These are phyloP conservation scores for Drosophila lini DNA, from an alignment of 1,140 invertebrate genomes.

Conservation along the genomic window DNA sequence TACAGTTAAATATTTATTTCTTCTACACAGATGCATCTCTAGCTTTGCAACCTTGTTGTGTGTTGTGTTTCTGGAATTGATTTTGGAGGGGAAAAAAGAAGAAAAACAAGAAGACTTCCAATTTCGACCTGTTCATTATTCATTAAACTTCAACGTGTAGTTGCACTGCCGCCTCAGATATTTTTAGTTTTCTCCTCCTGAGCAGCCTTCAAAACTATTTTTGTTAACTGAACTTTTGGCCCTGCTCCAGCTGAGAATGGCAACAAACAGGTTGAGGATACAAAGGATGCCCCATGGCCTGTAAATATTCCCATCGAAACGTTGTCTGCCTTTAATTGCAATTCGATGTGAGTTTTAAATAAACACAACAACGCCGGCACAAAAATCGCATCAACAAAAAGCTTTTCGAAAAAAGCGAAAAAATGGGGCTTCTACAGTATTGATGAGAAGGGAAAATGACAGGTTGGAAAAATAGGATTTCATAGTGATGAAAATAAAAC, in stretches of 20 bases:
- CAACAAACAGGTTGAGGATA: constrained; percentile 4
- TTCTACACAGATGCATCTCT: not conserved
- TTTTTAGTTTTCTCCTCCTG: constrained; percentile 8
- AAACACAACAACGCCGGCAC: constrained; percentile 22
- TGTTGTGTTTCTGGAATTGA: not conserved
- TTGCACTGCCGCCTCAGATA: constrained; percentile 30
- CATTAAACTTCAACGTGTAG: constrained; percentile 55
- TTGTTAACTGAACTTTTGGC: constrained; percentile 61
- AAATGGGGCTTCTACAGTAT: constrained; percentile 1
- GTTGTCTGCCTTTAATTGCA: constrained; percentile 59
- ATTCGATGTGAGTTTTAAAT: constrained; percentile 57
- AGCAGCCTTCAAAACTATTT: constrained; percentile 57
- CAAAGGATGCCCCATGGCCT: constrained; percentile 9
- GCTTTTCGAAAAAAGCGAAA: not conserved
- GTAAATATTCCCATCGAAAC: constrained; percentile 3
- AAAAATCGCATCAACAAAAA: constrained; percentile 11
- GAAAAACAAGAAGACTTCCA: constrained; percentile 7
- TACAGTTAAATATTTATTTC: not conserved
- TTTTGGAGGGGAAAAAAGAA: constrained; percentile 10
- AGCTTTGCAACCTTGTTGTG: not conserved
- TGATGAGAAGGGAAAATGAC: constrained; percentile 9
- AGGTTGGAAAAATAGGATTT: constrained; percentile 11
- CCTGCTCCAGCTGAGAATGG: constrained; percentile 1
- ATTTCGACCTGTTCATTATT: constrained; percentile 50
- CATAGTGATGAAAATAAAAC: constrained; percentile 13